Evolutionary conservation across 2,113 vertebrate genomes (phyloP).

Genomic region (Emberiza fucata): DNA sequence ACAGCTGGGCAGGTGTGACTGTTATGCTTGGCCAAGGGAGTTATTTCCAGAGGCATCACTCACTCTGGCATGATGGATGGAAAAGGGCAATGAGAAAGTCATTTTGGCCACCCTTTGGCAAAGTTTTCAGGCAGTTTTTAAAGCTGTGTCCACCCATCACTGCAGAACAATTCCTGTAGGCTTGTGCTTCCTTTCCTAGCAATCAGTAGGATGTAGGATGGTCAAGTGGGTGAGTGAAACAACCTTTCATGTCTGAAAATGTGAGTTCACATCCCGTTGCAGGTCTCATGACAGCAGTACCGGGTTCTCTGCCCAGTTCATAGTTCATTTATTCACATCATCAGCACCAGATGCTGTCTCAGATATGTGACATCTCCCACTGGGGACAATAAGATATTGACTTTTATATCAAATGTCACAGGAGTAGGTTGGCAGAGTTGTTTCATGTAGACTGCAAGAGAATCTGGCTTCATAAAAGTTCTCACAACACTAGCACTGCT

Average conservation of each 20-base stretch:
- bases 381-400: not conserved
- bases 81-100: not conserved
- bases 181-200: constrained; percentile 11
- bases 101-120: not conserved
- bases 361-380: not conserved
- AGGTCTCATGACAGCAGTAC: not conserved
- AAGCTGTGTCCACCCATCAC: constrained; percentile 5
- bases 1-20: constrained; percentile 10
- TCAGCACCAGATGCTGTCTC: not conserved
- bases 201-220: not conserved
- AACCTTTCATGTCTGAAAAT: constrained; percentile 4
- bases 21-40: constrained; percentile 13
- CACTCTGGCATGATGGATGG: not conserved
- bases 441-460: not conserved
- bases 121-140: constrained; percentile 1
- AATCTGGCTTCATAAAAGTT: not conserved
- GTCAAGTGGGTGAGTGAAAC: not conserved
- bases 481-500: not conserved
- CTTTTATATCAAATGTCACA: not conserved
- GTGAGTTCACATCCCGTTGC: constrained; percentile 24
- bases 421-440: not conserved
- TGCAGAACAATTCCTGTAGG: not conserved
- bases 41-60: constrained; percentile 5
- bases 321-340: not conserved
- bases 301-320: not conserved